These are phyloP conservation scores for Apogon hyalosoma DNA, from an alignment of 2,797 vertebrate species.

Conservation along the genomic window DNA sequence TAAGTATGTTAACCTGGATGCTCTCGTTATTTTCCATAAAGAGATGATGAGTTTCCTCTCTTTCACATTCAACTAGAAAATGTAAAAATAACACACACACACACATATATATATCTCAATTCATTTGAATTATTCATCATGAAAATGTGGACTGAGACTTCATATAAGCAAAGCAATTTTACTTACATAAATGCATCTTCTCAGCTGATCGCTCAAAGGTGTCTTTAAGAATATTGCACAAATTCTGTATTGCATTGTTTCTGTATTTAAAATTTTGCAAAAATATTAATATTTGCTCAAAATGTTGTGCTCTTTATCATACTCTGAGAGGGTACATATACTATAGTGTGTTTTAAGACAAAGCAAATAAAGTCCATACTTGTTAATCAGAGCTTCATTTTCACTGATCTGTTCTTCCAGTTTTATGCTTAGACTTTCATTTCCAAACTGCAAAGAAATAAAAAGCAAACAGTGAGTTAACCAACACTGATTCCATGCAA, in stretches of 20 bases:
- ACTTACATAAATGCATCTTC: slow-evolving; percentile 92
- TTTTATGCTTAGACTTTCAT: slow-evolving; percentile 92
- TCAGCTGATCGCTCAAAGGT: slow-evolving; percentile 89
- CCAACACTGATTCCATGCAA: neutral
- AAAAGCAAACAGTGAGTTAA: slow-evolving; percentile 6
- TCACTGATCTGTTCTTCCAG: slow-evolving; percentile 92
- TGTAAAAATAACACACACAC: slow-evolving; percentile 1
- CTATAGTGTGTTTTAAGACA: neutral
- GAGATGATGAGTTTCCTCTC: slow-evolving; percentile 90
- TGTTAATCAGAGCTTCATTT: slow-evolving; percentile 92
- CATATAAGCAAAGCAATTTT: neutral
- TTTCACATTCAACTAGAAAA: slow-evolving; percentile 91
- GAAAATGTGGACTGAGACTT: neutral
- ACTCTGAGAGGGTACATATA: neutral
- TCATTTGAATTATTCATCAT: neutral
- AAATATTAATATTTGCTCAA: slow-evolving; percentile 7
- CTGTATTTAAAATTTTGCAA: slow-evolving; percentile 73
- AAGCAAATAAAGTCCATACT: slow-evolving; percentile 82
- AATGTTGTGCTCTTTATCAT: neutral
- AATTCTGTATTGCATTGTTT: slow-evolving; percentile 87
- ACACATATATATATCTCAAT: neutral
- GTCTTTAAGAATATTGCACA: slow-evolving; percentile 93
- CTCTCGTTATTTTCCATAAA: slow-evolving; percentile 86
- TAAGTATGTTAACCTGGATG: slow-evolving; percentile 82
- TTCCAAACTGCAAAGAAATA: slow-evolving; percentile 88